Evolutionary conservation across 2,797 vertebrate genomes (phyloP), one percentile per base, ranked within the genome.

Genomic region (Ptychobarbus kaznakovi): DNA sequence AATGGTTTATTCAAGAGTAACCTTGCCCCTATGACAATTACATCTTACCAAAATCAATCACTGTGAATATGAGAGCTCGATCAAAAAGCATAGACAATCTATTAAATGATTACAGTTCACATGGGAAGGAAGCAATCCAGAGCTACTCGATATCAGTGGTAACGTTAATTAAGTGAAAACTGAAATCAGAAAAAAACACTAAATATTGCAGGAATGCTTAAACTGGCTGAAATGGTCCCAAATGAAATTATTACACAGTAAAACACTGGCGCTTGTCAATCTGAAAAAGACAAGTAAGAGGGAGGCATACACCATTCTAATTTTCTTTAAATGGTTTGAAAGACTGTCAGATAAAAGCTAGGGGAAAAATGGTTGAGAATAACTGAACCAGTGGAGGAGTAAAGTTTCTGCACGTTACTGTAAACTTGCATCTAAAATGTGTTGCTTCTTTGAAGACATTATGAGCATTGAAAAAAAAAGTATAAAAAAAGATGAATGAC

Each of bases 381-480:
- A 79, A n/a, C 77, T 86, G 69, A 82, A 84, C 38, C 58, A 51
- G 68, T 44, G 74, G 75, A 89, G 83, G 70, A 86, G 81, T 69
- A 83, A 79, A 85, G 84, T 90, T 88, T 93, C 90, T 95, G 95
- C 95, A 96, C 91, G 93, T 94, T 91, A 93, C 91, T 95, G 91
- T 95, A 91, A 93, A 93, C 84, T 93, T 94, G 94, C 93, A 94
- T 94, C 91, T 89, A 90, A 92, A 94, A 91, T 90, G 90, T 93
- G 89, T 87, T 87, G 86, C 89, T 91, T 93, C 89, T 93, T 92
- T 93, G 85, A 92, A 92, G 85, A 93, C 74, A 83, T 90, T 91
- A 90, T 85, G 80, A 93, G 94, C 93, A 95, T 94, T 90, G 82
- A 90, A 87, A 85, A 90, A 92, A 83, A 63, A 56, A 88, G 4